Base-by-base conservation (phyloP, 2,888 invertebrate species). In the Nasonovia ribisnigri region DNA sequence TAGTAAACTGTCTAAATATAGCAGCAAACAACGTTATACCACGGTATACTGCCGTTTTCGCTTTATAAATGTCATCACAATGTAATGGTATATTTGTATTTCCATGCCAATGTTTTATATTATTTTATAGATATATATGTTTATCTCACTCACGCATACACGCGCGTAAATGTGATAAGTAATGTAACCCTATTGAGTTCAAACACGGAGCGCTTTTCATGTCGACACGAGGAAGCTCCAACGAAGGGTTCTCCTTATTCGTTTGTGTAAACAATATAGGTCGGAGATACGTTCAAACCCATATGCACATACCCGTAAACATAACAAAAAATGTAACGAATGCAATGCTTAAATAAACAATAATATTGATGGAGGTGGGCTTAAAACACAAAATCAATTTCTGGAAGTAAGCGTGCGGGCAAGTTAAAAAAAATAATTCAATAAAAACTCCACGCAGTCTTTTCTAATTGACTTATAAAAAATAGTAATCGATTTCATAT, bases 171-270 rank as follows among this genome's bases (percentile, higher is more conserved):
- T 46, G 86, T 48, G 36, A 87, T 92, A 60, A 87, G 77, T 43
- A 77, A 84, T 77, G 54, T 29, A 84, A 88, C 51, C 42, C 54
- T 77, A 88, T 88, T 84, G 54, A 51, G 24, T 67, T 48, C 54
- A 92, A 51, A 54, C 51, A 43, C 36, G 60, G 46, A 26, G 51
- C 51, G 43, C 86, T 86, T 60, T 46, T 86, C 54, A 43, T 51
- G 51, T 29, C 42, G 29, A 67, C 87, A 48, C 8, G 46, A 60
- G 67, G 51, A 84, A 43, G 54, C 54, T n/a, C 57, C n/a, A 20
- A 36, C 16, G 43, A 92, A 87, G 77, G 84, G 88, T 54, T n/a
- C 42, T 88, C 51, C 51, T 43, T 84, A 77, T 92, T 84, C 20
- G 77, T 20, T 60, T 48, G 54, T 54, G 43, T 57, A 43, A 54